Conservation (phyloP, 2,797 vertebrate genomes). For the Sebastes aleutianus region DNA sequence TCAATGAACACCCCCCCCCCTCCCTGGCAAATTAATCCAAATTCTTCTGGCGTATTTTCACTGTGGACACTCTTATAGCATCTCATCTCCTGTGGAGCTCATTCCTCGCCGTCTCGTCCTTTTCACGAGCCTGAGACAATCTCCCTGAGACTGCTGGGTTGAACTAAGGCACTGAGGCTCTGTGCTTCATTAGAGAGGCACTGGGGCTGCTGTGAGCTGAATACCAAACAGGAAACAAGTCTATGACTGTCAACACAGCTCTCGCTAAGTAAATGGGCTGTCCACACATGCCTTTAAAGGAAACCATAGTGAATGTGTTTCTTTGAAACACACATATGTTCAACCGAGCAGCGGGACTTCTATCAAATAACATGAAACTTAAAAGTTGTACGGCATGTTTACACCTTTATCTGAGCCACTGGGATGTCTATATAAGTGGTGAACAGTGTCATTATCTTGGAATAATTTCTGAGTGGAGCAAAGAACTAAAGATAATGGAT, state of each 20-base stretch:
- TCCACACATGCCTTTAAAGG: constrained; percentile 40
- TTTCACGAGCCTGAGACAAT: constrained; percentile 42
- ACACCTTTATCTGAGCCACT: constrained; percentile 42
- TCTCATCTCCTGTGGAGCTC: constrained; percentile 9
- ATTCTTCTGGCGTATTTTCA: constrained; percentile 1
- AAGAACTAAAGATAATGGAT: constrained; percentile 67
- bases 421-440: constrained; percentile 63
- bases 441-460: constrained; percentile 51
- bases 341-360: background rate
- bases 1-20: background rate
- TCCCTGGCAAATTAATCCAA: background rate
- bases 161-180: constrained; percentile 55
- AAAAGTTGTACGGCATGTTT: constrained; percentile 30
- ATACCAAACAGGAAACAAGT: constrained; percentile 71
- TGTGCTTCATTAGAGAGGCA: constrained; percentile 68
- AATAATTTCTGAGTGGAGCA: constrained; percentile 58
- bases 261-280: constrained; percentile 42
- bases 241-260: constrained; percentile 54
- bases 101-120: constrained; percentile 26
- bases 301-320: constrained; percentile 11
- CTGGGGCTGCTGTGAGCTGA: constrained; percentile 66
- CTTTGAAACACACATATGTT: constrained; percentile 5
- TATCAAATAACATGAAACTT: background rate
- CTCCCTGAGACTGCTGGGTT: constrained; percentile 48
- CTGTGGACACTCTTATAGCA: background rate